phyloP scores from a whole-genome alignment of 2,113 vertebrate genomes.

The Osmerus eperlanus region DNA sequence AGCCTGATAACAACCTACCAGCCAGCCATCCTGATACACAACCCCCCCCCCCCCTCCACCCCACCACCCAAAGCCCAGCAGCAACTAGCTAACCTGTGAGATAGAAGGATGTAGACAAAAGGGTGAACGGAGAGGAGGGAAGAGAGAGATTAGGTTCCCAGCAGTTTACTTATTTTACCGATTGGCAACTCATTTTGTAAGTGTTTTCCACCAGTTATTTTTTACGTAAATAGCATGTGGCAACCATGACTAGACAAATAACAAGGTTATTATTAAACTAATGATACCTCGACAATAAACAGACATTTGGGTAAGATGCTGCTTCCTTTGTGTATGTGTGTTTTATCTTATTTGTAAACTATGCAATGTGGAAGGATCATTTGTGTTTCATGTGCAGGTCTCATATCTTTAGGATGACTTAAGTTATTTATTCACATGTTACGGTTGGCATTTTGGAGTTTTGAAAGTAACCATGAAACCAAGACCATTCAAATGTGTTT shows the following conservation, averaged over 20 bases:
- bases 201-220: conserved; percentile 36
- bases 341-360: conserved; percentile 51
- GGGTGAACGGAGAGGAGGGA: conserved; percentile 28
- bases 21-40: not conserved
- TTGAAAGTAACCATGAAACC: not conserved
- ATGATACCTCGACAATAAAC: conserved; percentile 67
- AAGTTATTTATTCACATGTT: conserved; percentile 40
- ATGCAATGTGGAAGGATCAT: conserved; percentile 51
- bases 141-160: conserved; percentile 35
- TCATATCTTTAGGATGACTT: conserved; percentile 40
- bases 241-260: conserved; percentile 32
- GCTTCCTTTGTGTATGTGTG: conserved; percentile 63
- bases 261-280: conserved; percentile 28
- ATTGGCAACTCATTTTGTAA: conserved; percentile 30
- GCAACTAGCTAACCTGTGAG: not conserved
- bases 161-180: conserved; percentile 2
- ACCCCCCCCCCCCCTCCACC: not conserved
- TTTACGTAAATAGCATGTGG: conserved; percentile 25
- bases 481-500: conserved; percentile 38
- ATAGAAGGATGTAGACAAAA: conserved; percentile 22
- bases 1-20: not conserved
- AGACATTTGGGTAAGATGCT: conserved; percentile 57
- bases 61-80: too few relatives aligned
- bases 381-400: conserved; percentile 22
- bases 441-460: conserved; percentile 18